A percentile compares a stretch with the other conserved stretches of the same genome.
Conservation (phyloP, 2,113 vertebrate genomes). For the Hippocampus comes region DNA sequence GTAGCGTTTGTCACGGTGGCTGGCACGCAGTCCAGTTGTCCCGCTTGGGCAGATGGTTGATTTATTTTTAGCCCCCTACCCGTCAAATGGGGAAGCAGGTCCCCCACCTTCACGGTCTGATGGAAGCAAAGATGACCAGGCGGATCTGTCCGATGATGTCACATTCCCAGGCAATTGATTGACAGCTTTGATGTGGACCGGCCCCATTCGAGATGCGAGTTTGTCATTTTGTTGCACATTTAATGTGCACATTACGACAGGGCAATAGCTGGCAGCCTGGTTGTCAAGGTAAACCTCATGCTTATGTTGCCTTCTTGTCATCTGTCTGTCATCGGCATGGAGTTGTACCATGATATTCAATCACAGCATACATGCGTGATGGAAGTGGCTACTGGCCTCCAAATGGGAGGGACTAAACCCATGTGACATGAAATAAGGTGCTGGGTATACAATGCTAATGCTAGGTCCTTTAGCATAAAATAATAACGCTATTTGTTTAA, state of each 20-base stretch:
- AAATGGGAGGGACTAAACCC: background rate
- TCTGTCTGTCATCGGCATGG: too few relatives aligned
- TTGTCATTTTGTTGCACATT: too few relatives aligned
- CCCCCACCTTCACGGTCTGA: background rate
- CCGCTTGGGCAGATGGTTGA: background rate
- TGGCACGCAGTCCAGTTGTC: constrained; percentile 14
- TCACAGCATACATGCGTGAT: too few relatives aligned
- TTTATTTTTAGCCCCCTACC: background rate
- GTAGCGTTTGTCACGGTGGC: constrained; percentile 17
- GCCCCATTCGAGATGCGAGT: too few relatives aligned
- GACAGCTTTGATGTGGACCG: too few relatives aligned
- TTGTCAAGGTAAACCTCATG: too few relatives aligned
- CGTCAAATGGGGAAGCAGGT: background rate
- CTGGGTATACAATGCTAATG: background rate
- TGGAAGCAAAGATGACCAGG: background rate
- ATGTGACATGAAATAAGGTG: background rate
- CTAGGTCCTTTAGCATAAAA: background rate
- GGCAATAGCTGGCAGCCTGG: too few relatives aligned
- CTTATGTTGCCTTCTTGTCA: too few relatives aligned
- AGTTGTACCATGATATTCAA: too few relatives aligned
- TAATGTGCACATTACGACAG: too few relatives aligned
- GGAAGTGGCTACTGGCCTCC: background rate
- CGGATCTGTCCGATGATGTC: too few relatives aligned
- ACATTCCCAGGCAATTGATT: too few relatives aligned
- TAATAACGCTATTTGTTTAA: background rate